phyloP scores from a whole-genome alignment of 2,888 invertebrate species.

The Agrilus cyanescens region DNA sequence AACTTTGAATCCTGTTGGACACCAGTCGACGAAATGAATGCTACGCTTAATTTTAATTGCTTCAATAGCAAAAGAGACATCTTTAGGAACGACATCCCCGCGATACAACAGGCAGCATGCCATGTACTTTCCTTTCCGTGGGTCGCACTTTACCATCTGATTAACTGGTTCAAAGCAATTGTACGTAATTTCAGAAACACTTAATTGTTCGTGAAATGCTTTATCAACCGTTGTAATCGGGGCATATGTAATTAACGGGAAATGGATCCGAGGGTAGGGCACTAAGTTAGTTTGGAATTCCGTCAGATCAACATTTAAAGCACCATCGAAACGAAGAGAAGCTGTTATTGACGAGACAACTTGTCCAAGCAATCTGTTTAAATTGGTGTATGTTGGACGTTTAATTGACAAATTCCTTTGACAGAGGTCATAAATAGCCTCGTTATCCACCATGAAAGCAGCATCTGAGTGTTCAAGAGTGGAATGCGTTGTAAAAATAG shows the following conservation, averaged over 20 bases:
- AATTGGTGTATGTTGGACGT: conserved; percentile 72
- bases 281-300: conserved; percentile 90
- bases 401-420: conserved; percentile 75
- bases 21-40: conserved; percentile 21
- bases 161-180: conserved; percentile 92
- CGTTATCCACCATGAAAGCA: conserved; percentile 88
- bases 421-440: conserved; percentile 79
- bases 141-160: conserved; percentile 88
- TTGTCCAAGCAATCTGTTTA: conserved; percentile 75
- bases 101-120: conserved; percentile 90
- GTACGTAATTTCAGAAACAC: conserved; percentile 85
- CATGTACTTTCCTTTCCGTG: conserved; percentile 84
- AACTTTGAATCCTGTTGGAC: conserved; percentile 30
- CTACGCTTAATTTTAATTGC: conserved; percentile 45
- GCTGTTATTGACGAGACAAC: conserved; percentile 91
- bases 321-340: conserved; percentile 83
- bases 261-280: conserved; percentile 90
- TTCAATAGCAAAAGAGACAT: conserved; percentile 44
- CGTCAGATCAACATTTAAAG: conserved; percentile 82
- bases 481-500: conserved; percentile 84
- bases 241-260: conserved; percentile 83
- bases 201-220: conserved; percentile 83
- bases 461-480: conserved; percentile 78
- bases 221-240: conserved; percentile 88
- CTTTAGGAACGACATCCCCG: conserved; percentile 33